Conservation (phyloP, 2,888 invertebrate genomes). For the Drosophila maculinotata region DNA sequence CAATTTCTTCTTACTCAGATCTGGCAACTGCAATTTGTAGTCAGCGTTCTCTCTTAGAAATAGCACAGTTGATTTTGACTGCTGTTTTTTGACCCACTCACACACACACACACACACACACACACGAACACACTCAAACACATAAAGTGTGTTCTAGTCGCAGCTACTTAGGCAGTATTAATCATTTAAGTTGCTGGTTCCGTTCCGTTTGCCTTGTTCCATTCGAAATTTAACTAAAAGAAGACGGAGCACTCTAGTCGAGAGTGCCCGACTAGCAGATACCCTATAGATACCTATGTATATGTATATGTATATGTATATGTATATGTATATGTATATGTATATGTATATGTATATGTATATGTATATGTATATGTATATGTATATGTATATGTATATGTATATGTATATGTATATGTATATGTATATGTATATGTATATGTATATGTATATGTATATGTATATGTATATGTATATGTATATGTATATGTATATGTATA, state of each 20-base stretch:
- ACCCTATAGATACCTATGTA: neutral
- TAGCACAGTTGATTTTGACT: slow-evolving; percentile 61
- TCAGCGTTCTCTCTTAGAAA: slow-evolving; percentile 57
- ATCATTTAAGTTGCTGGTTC: slow-evolving; percentile 64
- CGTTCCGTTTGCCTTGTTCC: slow-evolving; percentile 52
- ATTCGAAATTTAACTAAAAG: slow-evolving; percentile 64
- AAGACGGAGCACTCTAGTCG: too few species aligned
- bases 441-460: neutral
- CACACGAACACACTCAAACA: slow-evolving; percentile 25
- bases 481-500: neutral
- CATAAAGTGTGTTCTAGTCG: slow-evolving; percentile 31
- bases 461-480: neutral
- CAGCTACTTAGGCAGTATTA: slow-evolving; percentile 54
- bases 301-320: neutral
- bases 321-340: neutral
- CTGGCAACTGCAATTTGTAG: slow-evolving; percentile 68
- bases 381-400: neutral
- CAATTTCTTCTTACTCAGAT: slow-evolving; percentile 64
- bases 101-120: slow-evolving; percentile 22
- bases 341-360: neutral
- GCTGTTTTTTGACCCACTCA: slow-evolving; percentile 66
- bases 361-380: neutral
- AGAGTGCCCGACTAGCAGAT: slow-evolving; percentile 13
- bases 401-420: neutral
- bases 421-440: neutral